A percentile compares a stretch with the other conserved stretches of the same genome.
These are phyloP conservation scores for Palythoa grandis DNA, from an alignment of 92 coral and sea anemone species.

Conservation along the genomic window DNA sequence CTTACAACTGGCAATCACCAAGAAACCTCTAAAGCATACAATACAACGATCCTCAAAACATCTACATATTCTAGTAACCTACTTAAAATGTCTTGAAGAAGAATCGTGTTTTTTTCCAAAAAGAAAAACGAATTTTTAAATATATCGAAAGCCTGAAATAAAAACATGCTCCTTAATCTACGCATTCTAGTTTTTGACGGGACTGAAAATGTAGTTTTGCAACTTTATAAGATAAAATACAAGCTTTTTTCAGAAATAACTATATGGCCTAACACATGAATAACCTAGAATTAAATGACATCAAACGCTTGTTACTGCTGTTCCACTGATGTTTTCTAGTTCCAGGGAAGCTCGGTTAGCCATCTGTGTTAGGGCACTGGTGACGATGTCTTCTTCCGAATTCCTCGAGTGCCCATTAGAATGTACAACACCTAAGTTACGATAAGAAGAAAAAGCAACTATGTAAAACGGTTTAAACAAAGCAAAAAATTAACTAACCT, in stretches of 20 bases:
- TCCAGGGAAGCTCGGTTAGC: conserved; percentile 80
- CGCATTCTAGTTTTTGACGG: not conserved
- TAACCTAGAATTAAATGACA: not conserved
- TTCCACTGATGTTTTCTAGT: conserved; percentile 57
- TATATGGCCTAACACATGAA: not conserved
- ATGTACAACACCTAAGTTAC: conserved; percentile 60
- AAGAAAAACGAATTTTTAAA: not conserved
- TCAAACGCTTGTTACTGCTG: conserved; percentile 28
- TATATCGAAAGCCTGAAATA: not conserved
- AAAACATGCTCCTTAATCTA: not conserved
- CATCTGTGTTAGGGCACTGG: conserved; percentile 89
- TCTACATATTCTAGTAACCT: not conserved
- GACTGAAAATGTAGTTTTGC: not conserved
- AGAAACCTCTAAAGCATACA: not conserved
- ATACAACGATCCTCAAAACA: not conserved
- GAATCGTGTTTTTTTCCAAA: not conserved
- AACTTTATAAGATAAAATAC: not conserved
- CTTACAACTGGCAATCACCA: not conserved
- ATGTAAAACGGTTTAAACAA: not conserved
- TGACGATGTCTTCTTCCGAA: conserved; percentile 83
- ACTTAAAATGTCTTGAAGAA: not conserved
- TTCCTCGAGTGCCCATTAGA: conserved; percentile 61
- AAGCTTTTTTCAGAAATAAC: not conserved
- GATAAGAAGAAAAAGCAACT: not conserved
- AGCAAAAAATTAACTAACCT: not conserved